These are phyloP conservation scores for Xanthia togata DNA, from an alignment of 2,888 invertebrate genomes.

Conservation along the genomic window DNA sequence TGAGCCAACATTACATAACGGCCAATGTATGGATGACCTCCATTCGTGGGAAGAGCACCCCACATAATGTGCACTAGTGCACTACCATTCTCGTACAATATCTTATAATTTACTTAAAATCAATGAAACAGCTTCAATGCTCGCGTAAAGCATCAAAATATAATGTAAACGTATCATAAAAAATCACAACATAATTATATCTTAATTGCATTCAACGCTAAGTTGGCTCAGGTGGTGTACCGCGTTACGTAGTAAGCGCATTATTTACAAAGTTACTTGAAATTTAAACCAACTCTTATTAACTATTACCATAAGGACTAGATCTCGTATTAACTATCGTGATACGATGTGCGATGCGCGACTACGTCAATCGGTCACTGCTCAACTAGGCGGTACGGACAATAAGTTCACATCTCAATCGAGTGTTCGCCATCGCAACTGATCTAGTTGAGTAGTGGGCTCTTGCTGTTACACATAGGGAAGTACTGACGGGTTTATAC, in stretches of 20 bases:
- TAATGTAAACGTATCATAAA: conserved; percentile 52
- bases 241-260: conserved; percentile 32
- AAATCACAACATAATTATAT: conserved; percentile 54
- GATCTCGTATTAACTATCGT: conserved; percentile 58
- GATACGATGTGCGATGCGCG: conserved; percentile 44
- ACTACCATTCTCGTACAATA: background rate
- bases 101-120: conserved; percentile 44
- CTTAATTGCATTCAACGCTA: conserved; percentile 33
- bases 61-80: conserved; percentile 4
- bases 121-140: conserved; percentile 40
- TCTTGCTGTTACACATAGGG: background rate
- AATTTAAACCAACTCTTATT: conserved; percentile 48
- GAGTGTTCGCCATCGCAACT: background rate
- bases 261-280: conserved; percentile 40
- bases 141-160: conserved; percentile 50
- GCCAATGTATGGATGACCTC: background rate
- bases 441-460: background rate
- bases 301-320: conserved; percentile 62
- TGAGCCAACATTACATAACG: conserved; percentile 41
- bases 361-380: conserved; percentile 3
- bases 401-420: too few relatives aligned
- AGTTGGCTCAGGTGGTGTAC: conserved; percentile 46
- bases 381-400: background rate
- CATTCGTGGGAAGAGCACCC: background rate
- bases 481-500: conserved; percentile 9